Evolutionary conservation across 2,888 invertebrate species (phyloP), one percentile per base, ranked within the genome.

Genomic region (Acleris emargana): DNA sequence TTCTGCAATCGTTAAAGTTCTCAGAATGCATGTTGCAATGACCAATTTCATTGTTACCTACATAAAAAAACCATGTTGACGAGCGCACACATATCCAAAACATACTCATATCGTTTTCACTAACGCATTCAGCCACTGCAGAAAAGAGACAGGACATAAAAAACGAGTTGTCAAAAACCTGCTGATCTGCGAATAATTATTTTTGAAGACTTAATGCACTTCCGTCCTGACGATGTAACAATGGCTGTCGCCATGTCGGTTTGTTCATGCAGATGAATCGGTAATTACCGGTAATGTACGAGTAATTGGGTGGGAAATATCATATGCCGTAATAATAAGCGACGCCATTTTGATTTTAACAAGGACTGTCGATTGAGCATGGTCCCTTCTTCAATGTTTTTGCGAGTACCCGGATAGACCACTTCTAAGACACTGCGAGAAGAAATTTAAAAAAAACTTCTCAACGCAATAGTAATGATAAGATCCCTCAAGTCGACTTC

Each of bases 201-300:
- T 74, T 74, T 57, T 78, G 79, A 80, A 73, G 76, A 76, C 73
- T 75, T 81, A 79, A 80, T 82, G 73, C 68, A 67, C 73, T 73
- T 75, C 73, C 72, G 71, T 70, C 62, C 60, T 72, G 68, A 68
- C 63, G 62, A 57, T 71, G 42, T 57, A 51, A 69, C 71, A 72
- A 73, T 67, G 71, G 68, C 70, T 67, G 69, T 62, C 70, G 72
- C 74, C 71, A 71, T 64, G 62, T 71, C 70, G 71, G 73, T 72
- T 68, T 75, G 71, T 71, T 71, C 71, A 62, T 62, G 68, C 64
- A 70, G 69, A 71, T 67, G 67, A 71, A 71, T 70, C 73, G 72
- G 63, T 68, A 74, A 78, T 64, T 62, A 67, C 62, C 53, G 18
- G 18, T 49, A 49, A 57, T 47, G 47, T 16, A 11, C 17, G 51